These are phyloP conservation scores for Matsumurasca onukii DNA, from an alignment of 1,140 invertebrate genomes.

Conservation along the genomic window DNA sequence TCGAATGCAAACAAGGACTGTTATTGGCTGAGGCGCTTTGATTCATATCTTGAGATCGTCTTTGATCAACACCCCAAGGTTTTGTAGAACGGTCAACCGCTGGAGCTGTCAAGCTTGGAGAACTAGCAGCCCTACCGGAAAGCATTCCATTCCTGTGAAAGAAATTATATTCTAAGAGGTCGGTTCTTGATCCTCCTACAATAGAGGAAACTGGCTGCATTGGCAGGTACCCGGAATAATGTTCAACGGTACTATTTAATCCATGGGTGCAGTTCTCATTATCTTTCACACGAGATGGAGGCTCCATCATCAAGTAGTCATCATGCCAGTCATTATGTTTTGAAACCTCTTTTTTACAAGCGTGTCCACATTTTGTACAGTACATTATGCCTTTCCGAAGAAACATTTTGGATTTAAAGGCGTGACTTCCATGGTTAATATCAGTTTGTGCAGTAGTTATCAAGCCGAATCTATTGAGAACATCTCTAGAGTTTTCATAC, in stretches of 20 bases:
- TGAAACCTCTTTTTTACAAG: conserved; percentile 19
- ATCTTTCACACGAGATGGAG: conserved; percentile 47
- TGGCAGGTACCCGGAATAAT: conserved; percentile 40
- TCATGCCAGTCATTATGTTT: conserved; percentile 42
- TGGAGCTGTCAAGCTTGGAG: conserved; percentile 56
- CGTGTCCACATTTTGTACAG: conserved; percentile 65
- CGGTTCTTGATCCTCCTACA: conserved; percentile 13
- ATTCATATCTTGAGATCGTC: conserved; percentile 51
- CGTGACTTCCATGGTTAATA: too few relatives aligned
- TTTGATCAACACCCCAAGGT: conserved; percentile 53
- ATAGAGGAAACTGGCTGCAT: conserved; percentile 35
- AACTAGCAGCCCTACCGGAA: conserved; percentile 63
- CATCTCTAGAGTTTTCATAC: conserved; percentile 75
- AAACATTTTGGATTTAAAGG: conserved; percentile 29
- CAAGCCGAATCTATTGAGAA: conserved; percentile 58
- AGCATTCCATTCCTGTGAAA: conserved; percentile 32
- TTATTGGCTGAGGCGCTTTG: conserved; percentile 41
- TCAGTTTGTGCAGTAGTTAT: too few relatives aligned
- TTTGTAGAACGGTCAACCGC: conserved; percentile 52
- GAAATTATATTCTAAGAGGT: conserved; percentile 21
- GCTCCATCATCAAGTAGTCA: conserved; percentile 72
- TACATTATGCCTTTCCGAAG: conserved; percentile 49
- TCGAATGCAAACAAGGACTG: conserved; percentile 59
- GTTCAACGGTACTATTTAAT: background rate
- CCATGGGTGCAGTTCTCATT: background rate